Base-by-base conservation (phyloP, 2,888 invertebrate species). In the Cheilosia vernalis region DNA sequence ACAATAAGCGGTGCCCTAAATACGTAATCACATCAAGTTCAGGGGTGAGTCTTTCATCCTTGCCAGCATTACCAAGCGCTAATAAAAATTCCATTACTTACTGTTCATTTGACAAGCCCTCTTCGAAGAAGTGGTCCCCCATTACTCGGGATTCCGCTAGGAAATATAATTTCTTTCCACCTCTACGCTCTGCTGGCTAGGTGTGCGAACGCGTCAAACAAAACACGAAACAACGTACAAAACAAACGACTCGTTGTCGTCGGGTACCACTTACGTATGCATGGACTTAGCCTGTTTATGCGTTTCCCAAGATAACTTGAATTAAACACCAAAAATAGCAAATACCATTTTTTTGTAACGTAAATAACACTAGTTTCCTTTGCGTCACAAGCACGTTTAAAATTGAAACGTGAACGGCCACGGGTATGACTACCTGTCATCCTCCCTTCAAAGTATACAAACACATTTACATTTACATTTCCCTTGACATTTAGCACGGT, bases 401-500 rank as follows among this genome's bases (percentile, higher is more conserved):
- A 27, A 44, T 67, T 40, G 15, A 30, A 67, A 30, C 19, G 9
- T 13, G 42, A 44, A 56, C 10, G 51, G 51, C 21, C 3, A 19
- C 44, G 33, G 47, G 49, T 51, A 0, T 21, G 51, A 51, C 10
- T 15, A 15, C 51, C 51, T 51, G 21, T 74, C 37, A 19, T 56
- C 49, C 51, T 21, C 6, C 67, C 60, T 77, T 60, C 76, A 33
- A 42, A 17, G 67, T 53, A n/a, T 42, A n/a, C n/a, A 44, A 17
- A 69, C 67, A 61, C n/a, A n/a, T n/a, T n/a, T 67, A 77, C 77
- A 77, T 77, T 77, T 77, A 61, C 77, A 77, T 77, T 77, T 77
- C 77, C 77, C 67, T 51, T 67, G 77, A 77, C 77, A 77, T 53
- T 61, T 61, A 60, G 53, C 60, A 53, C 51, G 5, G 60, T 67